These are phyloP conservation scores for Propithecus coquereli DNA, from an alignment of 2,113 vertebrate genomes.

Conservation along the genomic window DNA sequence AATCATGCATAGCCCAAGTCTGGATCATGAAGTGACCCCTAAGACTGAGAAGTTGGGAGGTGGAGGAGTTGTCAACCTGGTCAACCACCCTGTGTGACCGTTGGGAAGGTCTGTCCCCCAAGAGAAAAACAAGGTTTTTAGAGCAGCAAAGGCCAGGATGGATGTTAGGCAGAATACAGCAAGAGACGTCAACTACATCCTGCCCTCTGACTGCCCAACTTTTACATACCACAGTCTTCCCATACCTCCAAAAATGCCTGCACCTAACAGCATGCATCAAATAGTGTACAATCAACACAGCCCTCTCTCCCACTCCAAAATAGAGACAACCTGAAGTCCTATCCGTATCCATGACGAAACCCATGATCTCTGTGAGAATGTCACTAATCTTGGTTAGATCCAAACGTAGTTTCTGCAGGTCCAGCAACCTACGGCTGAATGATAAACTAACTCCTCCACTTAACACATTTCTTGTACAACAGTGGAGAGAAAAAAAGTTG, in stretches of 20 bases:
- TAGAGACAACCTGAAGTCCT: background rate
- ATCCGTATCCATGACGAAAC: background rate
- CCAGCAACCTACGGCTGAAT: background rate
- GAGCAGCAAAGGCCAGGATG: background rate
- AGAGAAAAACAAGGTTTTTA: background rate
- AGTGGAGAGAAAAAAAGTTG: background rate
- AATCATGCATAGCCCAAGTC: too few species aligned
- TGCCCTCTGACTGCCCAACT: fast-evolving
- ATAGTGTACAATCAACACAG: background rate
- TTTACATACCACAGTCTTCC: background rate
- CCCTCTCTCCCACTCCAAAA: background rate
- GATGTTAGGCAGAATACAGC: background rate
- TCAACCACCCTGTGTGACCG: background rate
- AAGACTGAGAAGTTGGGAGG: background rate
- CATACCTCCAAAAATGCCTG: background rate
- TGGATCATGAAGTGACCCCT: too few species aligned
- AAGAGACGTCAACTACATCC: too few species aligned
- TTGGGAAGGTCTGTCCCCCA: background rate
- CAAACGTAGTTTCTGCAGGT: background rate
- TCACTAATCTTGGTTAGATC: background rate
- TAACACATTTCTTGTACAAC: background rate
- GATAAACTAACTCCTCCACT: background rate
- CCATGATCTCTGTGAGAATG: background rate
- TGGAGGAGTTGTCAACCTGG: fast-evolving
- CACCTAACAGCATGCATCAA: background rate